Percentiles rank a stretch among this genome's conserved stretches.
These are phyloP conservation scores for Rhyzopertha dominica DNA, from an alignment of 1,140 invertebrate genomes.

Conservation along the genomic window DNA sequence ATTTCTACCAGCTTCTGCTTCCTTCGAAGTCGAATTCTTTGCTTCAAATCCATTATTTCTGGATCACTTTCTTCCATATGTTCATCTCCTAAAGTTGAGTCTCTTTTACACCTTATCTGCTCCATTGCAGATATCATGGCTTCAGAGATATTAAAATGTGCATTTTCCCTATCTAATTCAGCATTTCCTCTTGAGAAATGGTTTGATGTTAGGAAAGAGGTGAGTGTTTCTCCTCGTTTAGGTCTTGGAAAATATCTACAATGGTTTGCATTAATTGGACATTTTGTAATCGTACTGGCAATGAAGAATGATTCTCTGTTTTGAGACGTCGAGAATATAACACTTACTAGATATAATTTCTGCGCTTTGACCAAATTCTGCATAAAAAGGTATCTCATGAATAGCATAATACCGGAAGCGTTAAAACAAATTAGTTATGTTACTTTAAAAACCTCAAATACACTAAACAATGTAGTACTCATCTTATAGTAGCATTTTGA, in stretches of 20 bases:
- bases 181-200: constrained; percentile 67
- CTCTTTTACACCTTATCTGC: constrained; percentile 52
- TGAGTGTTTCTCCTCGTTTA: constrained; percentile 66
- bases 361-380: no score
- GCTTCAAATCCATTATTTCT: constrained; percentile 62
- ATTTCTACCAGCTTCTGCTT: constrained; percentile 51
- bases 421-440: no score
- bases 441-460: no score
- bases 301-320: no score
- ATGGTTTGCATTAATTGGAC: constrained; percentile 3
- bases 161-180: constrained; percentile 79
- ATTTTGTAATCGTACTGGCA: background rate
- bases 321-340: no score
- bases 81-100: constrained; percentile 46
- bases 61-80: constrained; percentile 61
- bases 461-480: no score
- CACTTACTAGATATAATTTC: no score
- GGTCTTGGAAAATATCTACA: constrained; percentile 56
- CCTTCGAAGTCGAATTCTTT: constrained; percentile 57
- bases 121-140: constrained; percentile 81
- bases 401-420: no score
- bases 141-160: constrained; percentile 81
- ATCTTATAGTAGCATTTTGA: no score
- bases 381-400: no score
- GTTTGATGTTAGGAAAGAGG: constrained; percentile 67